phyloP scores from a whole-genome alignment of 2,113 vertebrate species.

The Psittacula cyanocephala region DNA sequence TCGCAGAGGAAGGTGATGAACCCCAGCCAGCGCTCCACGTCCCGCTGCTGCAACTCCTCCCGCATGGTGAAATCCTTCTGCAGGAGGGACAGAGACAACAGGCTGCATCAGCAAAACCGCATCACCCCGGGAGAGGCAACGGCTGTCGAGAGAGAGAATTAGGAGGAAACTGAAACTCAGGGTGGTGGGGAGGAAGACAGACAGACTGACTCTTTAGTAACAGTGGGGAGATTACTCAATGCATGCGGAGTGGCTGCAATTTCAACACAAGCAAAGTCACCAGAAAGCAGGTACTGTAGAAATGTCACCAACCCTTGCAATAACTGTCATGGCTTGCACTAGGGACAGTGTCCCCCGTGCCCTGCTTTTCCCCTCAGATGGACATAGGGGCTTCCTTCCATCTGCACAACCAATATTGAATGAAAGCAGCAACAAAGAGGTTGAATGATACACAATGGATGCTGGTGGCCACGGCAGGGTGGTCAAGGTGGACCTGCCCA shows the following conservation, averaged over 20 bases:
- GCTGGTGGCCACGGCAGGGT: background rate
- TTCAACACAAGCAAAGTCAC: conserved; percentile 47
- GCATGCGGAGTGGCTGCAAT: fast-evolving
- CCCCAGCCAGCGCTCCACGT: conserved; percentile 95
- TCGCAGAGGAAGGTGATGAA: conserved; percentile 99
- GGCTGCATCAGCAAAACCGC: background rate
- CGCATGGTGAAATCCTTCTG: conserved; percentile 93
- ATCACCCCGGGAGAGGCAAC: background rate
- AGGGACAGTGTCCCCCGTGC: fast-evolving
- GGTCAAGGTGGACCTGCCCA: background rate
- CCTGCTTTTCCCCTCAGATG: background rate
- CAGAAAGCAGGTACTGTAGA: conserved; percentile 39
- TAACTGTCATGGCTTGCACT: background rate
- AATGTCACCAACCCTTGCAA: background rate
- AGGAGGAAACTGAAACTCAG: conserved; percentile 39
- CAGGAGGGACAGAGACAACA: conserved; percentile 53
- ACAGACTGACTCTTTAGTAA: conserved; percentile 46
- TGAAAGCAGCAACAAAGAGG: background rate
- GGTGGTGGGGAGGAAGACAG: background rate
- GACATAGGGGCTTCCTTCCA: fast-evolving
- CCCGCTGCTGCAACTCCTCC: conserved; percentile 87
- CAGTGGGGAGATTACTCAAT: background rate
- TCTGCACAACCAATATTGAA: background rate
- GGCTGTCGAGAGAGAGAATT: background rate
- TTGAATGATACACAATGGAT: background rate